Evolutionary conservation across 2,113 vertebrate genomes (phyloP).

Genomic region (Anguilla rostrata): DNA sequence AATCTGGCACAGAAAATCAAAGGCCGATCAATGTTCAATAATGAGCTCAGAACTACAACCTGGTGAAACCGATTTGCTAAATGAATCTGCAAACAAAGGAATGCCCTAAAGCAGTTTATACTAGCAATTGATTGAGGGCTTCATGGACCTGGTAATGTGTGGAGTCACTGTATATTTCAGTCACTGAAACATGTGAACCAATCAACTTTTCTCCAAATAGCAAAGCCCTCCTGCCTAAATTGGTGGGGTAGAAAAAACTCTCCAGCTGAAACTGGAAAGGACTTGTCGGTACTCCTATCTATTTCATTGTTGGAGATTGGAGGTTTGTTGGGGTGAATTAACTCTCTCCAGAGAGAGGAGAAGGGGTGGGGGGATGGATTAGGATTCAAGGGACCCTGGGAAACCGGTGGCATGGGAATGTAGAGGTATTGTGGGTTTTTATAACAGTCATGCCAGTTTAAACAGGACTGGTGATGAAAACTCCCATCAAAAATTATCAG

Average conservation of each 20-base stretch:
- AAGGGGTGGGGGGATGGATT: too few species aligned
- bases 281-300: too few species aligned
- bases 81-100: not conserved
- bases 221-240: not conserved
- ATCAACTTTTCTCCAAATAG: not conserved
- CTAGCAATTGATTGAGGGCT: not conserved
- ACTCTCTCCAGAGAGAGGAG: too few species aligned
- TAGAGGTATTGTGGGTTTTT: too few species aligned
- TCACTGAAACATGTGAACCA: not conserved
- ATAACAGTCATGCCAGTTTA: not conserved
- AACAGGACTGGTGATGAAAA: not conserved
- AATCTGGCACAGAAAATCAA: not conserved
- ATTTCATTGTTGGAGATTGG: too few species aligned
- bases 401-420: too few species aligned
- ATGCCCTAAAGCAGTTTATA: not conserved
- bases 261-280: too few species aligned
- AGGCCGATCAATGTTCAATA: not conserved
- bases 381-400: too few species aligned
- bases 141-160: not conserved
- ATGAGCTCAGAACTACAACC: not conserved
- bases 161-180: not conserved
- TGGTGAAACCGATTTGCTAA: not conserved
- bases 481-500: not conserved
- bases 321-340: too few species aligned
- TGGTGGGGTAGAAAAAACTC: too few species aligned